These are phyloP conservation scores for Escarpia spicata DNA, from an alignment of 2,888 invertebrate genomes.

Conservation along the genomic window DNA sequence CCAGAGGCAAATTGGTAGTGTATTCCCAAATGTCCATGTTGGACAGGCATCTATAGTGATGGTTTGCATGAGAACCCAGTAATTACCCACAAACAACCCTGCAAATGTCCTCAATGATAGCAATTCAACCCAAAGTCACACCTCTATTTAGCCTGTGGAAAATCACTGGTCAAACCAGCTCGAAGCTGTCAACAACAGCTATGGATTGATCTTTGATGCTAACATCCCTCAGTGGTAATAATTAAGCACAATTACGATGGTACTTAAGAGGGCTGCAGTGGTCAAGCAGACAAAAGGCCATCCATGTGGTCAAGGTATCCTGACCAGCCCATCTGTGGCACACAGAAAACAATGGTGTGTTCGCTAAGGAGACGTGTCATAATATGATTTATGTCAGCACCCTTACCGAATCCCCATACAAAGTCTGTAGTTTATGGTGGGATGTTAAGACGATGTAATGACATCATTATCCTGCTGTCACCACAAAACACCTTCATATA, in stretches of 20 bases:
- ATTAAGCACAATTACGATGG: slow-evolving; percentile 13
- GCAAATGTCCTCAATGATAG: not conserved
- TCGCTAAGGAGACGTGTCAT: not conserved
- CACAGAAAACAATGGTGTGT: not conserved
- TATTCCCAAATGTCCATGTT: not conserved
- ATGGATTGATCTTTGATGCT: not conserved
- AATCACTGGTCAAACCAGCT: not conserved
- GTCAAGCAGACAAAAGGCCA: not conserved
- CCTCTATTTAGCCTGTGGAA: not conserved
- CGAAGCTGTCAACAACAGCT: not conserved
- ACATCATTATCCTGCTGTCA: not conserved
- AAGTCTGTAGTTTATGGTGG: not conserved
- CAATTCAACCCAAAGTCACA: not conserved
- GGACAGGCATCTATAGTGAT: not conserved
- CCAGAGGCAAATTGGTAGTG: not conserved
- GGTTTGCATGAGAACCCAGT: not conserved
- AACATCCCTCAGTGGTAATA: slow-evolving; percentile 3
- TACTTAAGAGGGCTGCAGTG: not conserved
- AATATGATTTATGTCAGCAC: not conserved
- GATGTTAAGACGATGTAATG: not conserved
- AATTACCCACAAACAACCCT: not conserved
- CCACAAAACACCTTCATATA: not conserved
- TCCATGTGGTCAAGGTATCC: not conserved
- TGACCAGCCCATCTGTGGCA: not conserved
- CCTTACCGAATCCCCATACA: not conserved